Base-by-base conservation (phyloP, 2,797 vertebrate species). In the Urophycis tenuis region DNA sequence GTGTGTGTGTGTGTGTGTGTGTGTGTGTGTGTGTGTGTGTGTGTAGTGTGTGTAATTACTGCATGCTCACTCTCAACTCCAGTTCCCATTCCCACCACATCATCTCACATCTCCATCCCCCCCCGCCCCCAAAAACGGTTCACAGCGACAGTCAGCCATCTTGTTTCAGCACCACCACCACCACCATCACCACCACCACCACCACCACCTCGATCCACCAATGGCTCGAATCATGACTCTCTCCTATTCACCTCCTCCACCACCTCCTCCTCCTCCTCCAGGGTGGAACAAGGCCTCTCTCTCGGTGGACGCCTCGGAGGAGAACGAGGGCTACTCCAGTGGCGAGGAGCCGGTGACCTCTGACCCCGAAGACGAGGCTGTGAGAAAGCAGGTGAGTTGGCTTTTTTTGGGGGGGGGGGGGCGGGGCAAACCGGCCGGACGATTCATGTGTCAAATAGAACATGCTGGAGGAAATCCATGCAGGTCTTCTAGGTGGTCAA, bases 261-360 rank as follows among this genome's bases (percentile, higher is more conserved):
- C 64, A 4, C 36, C 74, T 53, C 25, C 11, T 35, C 15, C 3
- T 11, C 64, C 31, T 22, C 19, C 32, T 31, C 0, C 83, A 99
- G 97, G 95, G 2, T 98, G 95, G 96, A 92, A 85, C 85, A 97
- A 95, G 87, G 86, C 91, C 0, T 93, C 95, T 64, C 93, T 95
- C 29, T 96, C 95, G 0, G 85, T 93, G 41, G 96, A 97, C n/a
- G 93, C 91, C 30, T 94, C 94, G 0, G 95, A 96, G 80, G 96
- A 97, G 82, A 94, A 89, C 1, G 95, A 95, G 0, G 95, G 93
- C 7, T 98, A 95, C 94, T 98, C 96, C 14, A 98, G 96, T 4
- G 81, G 94, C 0, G 95, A 97, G 85, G 96, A 98, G 25, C 95
- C 92, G 0, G 82, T 96, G 77, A 97, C 95, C 88, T 93, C 91